phyloP scores from a whole-genome alignment of 2,797 vertebrate species.

The Phoxinus dragarum region DNA sequence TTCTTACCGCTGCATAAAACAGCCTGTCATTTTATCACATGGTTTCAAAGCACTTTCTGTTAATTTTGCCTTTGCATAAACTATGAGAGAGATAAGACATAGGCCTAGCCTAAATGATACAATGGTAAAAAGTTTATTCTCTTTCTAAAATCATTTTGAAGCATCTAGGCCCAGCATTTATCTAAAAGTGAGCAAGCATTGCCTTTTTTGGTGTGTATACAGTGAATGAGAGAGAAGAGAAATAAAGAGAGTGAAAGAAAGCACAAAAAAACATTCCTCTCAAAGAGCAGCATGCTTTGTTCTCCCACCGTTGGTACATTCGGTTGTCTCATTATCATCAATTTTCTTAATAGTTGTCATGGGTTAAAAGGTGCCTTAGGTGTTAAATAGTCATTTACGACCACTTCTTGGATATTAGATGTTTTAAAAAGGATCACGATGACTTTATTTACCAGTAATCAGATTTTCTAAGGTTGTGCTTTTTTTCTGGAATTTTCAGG shows the following conservation, averaged over 20 bases:
- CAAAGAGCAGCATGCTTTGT: conserved; percentile 14
- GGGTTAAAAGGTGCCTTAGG: background rate
- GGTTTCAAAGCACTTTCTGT: background rate
- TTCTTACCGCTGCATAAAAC: background rate
- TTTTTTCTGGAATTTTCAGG: conserved; percentile 16
- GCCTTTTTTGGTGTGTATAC: background rate
- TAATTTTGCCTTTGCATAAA: background rate
- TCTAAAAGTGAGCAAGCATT: background rate
- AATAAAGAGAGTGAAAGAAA: conserved; percentile 17
- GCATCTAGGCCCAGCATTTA: background rate
- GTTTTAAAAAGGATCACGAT: background rate
- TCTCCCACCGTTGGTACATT: conserved; percentile 4
- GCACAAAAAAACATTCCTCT: background rate
- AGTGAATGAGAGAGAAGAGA: background rate
- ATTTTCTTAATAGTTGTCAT: conserved; percentile 49
- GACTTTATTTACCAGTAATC: background rate
- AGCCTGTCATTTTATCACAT: background rate
- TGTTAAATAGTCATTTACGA: conserved; percentile 3
- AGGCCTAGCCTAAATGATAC: too few species aligned
- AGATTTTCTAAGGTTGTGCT: background rate
- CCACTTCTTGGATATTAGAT: background rate
- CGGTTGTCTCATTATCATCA: conserved; percentile 50
- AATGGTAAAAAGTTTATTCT: background rate
- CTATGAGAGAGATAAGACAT: background rate
- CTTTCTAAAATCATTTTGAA: background rate